A percentile compares a stretch with the other conserved stretches of the same genome.
Conservation (phyloP, 2,113 vertebrate genomes). For the Tamias sibiricus region DNA sequence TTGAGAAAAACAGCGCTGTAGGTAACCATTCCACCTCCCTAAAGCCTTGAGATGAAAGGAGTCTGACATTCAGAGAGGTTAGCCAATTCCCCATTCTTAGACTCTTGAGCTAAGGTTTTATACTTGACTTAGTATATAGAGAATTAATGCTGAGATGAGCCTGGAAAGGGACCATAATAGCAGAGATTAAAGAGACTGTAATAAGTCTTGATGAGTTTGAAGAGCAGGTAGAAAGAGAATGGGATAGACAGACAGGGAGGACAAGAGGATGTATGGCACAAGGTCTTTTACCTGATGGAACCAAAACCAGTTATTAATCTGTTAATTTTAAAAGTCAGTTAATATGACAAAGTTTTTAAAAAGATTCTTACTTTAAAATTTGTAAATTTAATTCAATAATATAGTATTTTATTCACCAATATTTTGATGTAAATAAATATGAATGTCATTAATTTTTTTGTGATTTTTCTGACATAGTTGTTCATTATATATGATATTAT, state of each 20-base stretch:
- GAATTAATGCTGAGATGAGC: neutral
- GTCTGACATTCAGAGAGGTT: neutral
- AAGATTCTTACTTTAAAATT: neutral
- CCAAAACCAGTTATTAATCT: neutral
- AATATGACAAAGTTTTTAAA: neutral
- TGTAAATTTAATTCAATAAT: conserved; percentile 38
- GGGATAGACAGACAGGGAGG: neutral
- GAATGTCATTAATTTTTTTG: neutral
- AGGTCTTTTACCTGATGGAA: neutral
- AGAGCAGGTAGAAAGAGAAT: neutral
- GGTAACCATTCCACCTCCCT: neutral
- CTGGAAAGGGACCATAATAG: neutral
- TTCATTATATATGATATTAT: neutral
- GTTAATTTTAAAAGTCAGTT: neutral
- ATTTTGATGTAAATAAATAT: neutral
- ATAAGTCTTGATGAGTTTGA: neutral
- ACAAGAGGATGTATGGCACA: neutral
- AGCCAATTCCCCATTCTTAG: neutral
- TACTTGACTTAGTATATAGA: neutral
- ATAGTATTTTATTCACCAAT: conserved; percentile 25
- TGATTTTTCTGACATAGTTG: neutral
- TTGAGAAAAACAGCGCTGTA: neutral
- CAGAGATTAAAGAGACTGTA: neutral
- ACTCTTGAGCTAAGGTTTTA: neutral
- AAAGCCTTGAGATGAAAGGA: neutral